phyloP scores from a whole-genome alignment of 1,140 invertebrate species.

The Leptinotarsa texana region DNA sequence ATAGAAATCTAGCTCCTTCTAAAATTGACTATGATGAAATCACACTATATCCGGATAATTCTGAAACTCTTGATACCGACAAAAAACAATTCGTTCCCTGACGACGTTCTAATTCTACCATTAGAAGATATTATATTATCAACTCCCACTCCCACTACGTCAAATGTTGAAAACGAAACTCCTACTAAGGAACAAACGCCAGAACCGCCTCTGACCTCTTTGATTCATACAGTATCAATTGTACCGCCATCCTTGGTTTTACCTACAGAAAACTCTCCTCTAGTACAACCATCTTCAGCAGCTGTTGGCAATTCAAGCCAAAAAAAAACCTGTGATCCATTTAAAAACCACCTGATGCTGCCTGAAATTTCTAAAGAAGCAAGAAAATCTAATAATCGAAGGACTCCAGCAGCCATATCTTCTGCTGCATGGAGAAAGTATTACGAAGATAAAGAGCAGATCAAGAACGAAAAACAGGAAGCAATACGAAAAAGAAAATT shows the following conservation, averaged over 20 bases:
- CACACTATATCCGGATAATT: conserved; percentile 1
- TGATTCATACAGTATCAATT: conserved; percentile 8
- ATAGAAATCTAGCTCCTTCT: neutral
- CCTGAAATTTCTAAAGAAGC: conserved; percentile 3
- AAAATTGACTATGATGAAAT: neutral
- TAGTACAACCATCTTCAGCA: conserved; percentile 9
- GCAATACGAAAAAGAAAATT: conserved; percentile 14
- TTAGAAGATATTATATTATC: neutral
- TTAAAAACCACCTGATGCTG: conserved; percentile 14
- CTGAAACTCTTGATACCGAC: neutral
- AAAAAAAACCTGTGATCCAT: conserved; percentile 3
- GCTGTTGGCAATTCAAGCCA: neutral
- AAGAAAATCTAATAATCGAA: conserved; percentile 1
- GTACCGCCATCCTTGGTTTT: neutral
- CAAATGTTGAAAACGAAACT: conserved; percentile 17
- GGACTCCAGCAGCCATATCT: conserved; percentile 1
- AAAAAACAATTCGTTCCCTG: conserved; percentile 16
- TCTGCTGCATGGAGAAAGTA: conserved; percentile 14
- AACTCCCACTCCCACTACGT: neutral
- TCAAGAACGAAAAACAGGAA: conserved; percentile 16
- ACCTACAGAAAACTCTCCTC: conserved; percentile 3
- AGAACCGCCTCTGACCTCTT: conserved; percentile 6
- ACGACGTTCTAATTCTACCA: conserved; percentile 14
- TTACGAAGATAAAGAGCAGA: conserved; percentile 20
- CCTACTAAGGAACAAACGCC: conserved; percentile 11